These are phyloP conservation scores for Sturnus vulgaris DNA, from an alignment of 2,113 vertebrate genomes.

Conservation along the genomic window DNA sequence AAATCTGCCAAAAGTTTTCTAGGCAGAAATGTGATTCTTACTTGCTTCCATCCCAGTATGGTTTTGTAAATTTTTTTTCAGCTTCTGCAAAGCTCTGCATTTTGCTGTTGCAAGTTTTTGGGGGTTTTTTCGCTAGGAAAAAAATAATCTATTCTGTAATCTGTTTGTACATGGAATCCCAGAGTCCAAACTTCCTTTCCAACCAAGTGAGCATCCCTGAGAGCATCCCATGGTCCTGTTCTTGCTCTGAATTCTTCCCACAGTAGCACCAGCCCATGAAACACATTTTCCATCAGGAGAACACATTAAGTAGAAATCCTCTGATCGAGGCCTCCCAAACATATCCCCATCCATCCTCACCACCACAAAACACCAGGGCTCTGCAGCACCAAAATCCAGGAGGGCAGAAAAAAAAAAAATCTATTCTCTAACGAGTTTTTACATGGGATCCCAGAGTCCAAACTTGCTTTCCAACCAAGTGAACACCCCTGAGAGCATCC, in stretches of 20 bases:
- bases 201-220: too few relatives aligned
- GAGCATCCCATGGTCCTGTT: too few relatives aligned
- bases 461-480: background rate
- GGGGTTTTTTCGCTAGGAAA: background rate
- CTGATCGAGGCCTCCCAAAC: background rate
- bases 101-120: background rate
- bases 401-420: too few relatives aligned
- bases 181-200: background rate
- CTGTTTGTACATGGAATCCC: accelerated
- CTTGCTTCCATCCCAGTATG: background rate
- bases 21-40: background rate
- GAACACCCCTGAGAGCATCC: background rate
- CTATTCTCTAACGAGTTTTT: background rate
- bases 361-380: background rate
- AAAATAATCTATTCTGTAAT: background rate
- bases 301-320: background rate
- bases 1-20: background rate
- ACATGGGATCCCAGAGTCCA: accelerated
- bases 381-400: background rate
- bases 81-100: background rate
- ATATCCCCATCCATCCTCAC: background rate
- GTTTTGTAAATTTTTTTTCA: background rate
- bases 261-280: background rate
- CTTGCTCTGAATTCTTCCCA: too few relatives aligned
- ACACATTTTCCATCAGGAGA: background rate